These are phyloP conservation scores for Synanthedon formicaeformis DNA, from an alignment of 2,888 invertebrate genomes.

Conservation along the genomic window DNA sequence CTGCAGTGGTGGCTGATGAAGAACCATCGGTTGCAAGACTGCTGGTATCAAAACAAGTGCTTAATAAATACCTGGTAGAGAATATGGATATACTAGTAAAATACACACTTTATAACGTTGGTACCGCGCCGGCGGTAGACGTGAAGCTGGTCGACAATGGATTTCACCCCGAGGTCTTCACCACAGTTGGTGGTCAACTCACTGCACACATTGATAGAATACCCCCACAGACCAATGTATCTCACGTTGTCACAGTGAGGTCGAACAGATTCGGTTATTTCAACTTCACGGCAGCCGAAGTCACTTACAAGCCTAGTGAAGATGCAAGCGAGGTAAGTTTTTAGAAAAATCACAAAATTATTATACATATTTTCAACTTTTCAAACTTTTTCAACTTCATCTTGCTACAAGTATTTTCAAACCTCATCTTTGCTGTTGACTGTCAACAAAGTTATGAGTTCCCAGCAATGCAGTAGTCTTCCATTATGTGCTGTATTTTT, in stretches of 20 bases:
- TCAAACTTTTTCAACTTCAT: no score
- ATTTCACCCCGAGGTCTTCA: conserved; percentile 93
- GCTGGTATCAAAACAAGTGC: conserved; percentile 91
- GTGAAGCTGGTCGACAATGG: conserved; percentile 91
- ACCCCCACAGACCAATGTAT: conserved; percentile 92
- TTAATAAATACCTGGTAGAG: conserved; percentile 96
- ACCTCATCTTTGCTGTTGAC: no score
- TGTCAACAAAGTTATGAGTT: no score
- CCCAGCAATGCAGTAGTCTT: no score
- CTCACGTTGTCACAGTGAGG: conserved; percentile 91
- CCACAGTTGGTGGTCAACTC: conserved; percentile 88
- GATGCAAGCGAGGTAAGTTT: conserved; percentile 77
- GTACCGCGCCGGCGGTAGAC: conserved; percentile 89
- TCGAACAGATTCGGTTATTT: conserved; percentile 93
- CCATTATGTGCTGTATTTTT: no score
- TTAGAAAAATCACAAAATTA: no score
- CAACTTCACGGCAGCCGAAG: conserved; percentile 96
- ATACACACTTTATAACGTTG: conserved; percentile 94
- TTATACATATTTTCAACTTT: no score
- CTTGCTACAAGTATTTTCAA: no score
- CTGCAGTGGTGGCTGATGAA: conserved; percentile 68
- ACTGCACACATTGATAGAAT: conserved; percentile 88
- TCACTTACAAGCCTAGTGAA: conserved; percentile 88
- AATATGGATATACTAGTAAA: conserved; percentile 95
- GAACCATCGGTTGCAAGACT: conserved; percentile 84